A percentile compares a stretch with the other conserved stretches of the same genome.
Conservation (phyloP, 2,113 vertebrate species). For the Martes martes region DNA sequence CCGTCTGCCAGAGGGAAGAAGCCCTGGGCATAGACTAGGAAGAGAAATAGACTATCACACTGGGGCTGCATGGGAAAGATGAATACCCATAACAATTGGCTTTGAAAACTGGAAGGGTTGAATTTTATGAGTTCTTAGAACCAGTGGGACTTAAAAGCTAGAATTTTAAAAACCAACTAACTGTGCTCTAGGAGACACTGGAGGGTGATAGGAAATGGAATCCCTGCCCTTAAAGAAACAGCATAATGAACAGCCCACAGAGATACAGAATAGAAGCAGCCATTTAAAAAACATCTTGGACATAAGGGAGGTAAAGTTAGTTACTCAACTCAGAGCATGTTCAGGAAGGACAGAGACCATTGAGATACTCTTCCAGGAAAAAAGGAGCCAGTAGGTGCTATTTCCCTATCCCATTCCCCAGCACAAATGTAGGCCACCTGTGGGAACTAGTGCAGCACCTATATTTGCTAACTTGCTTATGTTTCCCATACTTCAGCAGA, state of each 20-base stretch:
- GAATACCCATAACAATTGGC: background rate
- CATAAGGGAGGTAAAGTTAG: background rate
- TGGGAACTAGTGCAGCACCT: background rate
- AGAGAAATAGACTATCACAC: background rate
- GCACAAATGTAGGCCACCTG: background rate
- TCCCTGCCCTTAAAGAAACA: background rate
- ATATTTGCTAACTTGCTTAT: background rate
- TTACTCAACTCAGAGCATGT: background rate
- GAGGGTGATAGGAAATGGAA: background rate
- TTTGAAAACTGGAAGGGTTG: background rate
- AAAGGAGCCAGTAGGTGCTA: background rate
- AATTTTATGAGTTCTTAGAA: background rate
- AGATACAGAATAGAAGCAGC: background rate
- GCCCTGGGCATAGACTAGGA: background rate
- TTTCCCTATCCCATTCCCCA: background rate
- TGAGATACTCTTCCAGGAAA: background rate
- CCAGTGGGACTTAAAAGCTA: background rate
- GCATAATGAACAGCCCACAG: background rate
- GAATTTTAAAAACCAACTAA: background rate
- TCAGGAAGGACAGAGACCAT: background rate
- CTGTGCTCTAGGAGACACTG: background rate
- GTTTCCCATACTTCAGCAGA: background rate
- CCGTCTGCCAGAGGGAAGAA: background rate
- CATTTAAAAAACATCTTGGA: background rate
- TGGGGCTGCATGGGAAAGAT: background rate